Evolutionary conservation across 2,113 vertebrate genomes (phyloP), one percentile per base, ranked within the genome.

Genomic region (Oryzias curvinotus): DNA sequence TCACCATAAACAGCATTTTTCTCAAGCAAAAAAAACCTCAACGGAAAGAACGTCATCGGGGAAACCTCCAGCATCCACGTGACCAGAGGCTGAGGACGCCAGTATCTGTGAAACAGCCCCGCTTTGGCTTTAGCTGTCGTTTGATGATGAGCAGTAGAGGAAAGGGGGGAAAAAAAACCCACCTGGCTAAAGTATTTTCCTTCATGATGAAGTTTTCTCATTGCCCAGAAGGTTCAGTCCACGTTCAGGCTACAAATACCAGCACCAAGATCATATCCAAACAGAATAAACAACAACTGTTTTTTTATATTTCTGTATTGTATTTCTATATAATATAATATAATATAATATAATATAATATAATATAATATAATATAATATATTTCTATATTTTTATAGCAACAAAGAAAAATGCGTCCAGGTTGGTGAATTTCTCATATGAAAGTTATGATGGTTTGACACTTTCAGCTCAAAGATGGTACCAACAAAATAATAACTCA

Each of bases 231-330:
- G 63, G 79, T 80, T 82, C 81, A 82, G 1, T 25, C 42, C 21
- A 52, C 69, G 84, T 82, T 86, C 71, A 77, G 3, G 8, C 30
- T 36, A 2, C 41, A 36, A 36, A 36, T 36, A 36, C 36, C 36
- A 36, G 36, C 36, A 2, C 36, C 36, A 36, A 36, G 36, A 36
- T 3, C 8, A 36, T 36, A 10, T 12, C 36, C 0, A 36, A 36
- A 36, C 30, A 36, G 6, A 36, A 2, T 5, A 28, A 28, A 28
- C 26, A 28, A 28, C 5, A 2, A 36, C 10, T 13, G 2, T 23
- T 2, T 23, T 23, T 23, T 23, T 23, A 23, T 23, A 23, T 23
- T 23, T 23, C 3, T 12, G 2, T 12, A 10, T 8, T 12, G 3
- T 10, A 12, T 36, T 36, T 36, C 10, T 12, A 12, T 36, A 12